Evolutionary conservation across 1,140 invertebrate species (phyloP).

Genomic region (Rhynchophorus ferrugineus): DNA sequence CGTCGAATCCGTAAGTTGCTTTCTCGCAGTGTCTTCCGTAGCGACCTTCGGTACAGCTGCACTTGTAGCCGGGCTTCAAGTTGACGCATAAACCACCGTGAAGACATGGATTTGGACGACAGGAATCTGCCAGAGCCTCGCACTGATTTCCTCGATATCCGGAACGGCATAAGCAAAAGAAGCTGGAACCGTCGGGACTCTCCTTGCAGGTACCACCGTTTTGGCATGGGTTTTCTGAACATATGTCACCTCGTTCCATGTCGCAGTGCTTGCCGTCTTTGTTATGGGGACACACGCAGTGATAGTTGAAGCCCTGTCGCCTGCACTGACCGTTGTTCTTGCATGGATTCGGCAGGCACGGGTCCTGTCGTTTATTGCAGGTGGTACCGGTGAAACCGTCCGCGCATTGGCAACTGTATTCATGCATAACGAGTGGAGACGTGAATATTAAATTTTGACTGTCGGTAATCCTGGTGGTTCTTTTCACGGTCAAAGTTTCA

Average conservation of each 20-base stretch:
- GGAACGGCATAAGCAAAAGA: conserved; percentile 83
- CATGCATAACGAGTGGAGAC: conserved; percentile 66
- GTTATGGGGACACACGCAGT: conserved; percentile 68
- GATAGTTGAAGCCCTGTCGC: conserved; percentile 71
- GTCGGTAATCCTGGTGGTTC: conserved; percentile 63
- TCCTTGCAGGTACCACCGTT: conserved; percentile 86
- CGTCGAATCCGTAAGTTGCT: conserved; percentile 80
- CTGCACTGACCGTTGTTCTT: conserved; percentile 71
- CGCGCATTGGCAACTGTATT: conserved; percentile 71
- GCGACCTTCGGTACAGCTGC: conserved; percentile 77
- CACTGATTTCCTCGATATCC: conserved; percentile 84
- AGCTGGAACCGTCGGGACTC: conserved; percentile 74
- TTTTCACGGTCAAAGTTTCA: conserved; percentile 60
- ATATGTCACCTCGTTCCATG: conserved; percentile 71
- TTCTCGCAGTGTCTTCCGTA: conserved; percentile 87
- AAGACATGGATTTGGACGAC: conserved; percentile 82
- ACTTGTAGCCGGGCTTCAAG: conserved; percentile 75
- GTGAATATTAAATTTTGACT: conserved; percentile 73
- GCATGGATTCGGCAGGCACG: conserved; percentile 87
- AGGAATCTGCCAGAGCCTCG: conserved; percentile 77
- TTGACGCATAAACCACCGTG: conserved; percentile 78
- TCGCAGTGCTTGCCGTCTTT: conserved; percentile 80
- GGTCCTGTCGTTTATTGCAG: conserved; percentile 80
- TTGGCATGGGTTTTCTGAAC: conserved; percentile 74
- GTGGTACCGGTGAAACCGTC: conserved; percentile 68